phyloP scores from a whole-genome alignment of 2,888 invertebrate genomes.

The Sinopyrophorus schimmeli region DNA sequence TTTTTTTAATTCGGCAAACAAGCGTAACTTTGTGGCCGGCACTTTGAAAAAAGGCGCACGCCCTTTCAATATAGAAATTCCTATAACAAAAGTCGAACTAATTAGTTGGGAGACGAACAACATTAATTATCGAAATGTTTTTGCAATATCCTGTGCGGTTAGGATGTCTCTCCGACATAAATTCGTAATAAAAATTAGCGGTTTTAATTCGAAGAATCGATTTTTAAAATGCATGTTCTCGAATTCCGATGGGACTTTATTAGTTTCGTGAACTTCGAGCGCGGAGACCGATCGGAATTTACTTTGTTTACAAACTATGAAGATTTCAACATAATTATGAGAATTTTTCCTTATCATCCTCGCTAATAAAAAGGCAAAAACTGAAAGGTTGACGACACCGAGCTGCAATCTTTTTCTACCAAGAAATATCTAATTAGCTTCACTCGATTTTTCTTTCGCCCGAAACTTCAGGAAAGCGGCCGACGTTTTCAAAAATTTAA shows the following conservation, averaged over 20 bases:
- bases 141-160: constrained; percentile 10
- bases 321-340: not conserved
- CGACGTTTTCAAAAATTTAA: too few relatives aligned
- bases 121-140: constrained; percentile 12
- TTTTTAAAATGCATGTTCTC: constrained; percentile 9
- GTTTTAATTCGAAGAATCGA: constrained; percentile 11
- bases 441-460: too few relatives aligned
- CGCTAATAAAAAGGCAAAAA: too few relatives aligned
- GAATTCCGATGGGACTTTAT: constrained; percentile 9
- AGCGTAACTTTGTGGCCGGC: constrained; percentile 10
- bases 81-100: constrained; percentile 12
- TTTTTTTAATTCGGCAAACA: constrained; percentile 14
- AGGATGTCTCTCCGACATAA: constrained; percentile 3
- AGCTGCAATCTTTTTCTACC: too few relatives aligned
- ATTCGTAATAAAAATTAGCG: constrained; percentile 14
- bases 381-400: too few relatives aligned
- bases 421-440: too few relatives aligned
- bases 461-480: too few relatives aligned
- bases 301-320: not conserved
- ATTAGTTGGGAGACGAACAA: constrained; percentile 9
- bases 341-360: too few relatives aligned
- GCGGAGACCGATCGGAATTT: constrained; percentile 2
- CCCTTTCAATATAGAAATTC: constrained; percentile 7
- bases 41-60: not conserved
- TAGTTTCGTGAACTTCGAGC: not conserved